Percentiles rank a stretch among this genome's conserved stretches.
Conservation (phyloP, 2,888 invertebrate genomes). For the Eupeodes luniger region DNA sequence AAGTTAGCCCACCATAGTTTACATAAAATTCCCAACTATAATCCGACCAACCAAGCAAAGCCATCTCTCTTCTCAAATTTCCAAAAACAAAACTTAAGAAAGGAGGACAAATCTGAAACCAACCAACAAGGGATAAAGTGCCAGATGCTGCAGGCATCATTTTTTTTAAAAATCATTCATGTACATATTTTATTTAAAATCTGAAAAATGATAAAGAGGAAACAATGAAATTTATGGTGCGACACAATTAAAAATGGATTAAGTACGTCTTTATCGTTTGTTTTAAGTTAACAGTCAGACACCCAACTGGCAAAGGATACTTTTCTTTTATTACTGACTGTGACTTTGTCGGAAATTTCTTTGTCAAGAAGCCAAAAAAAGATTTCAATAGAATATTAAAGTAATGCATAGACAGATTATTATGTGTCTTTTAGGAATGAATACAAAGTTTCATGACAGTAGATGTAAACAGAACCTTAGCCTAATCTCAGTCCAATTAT, state of each 20-base stretch:
- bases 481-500: not conserved
- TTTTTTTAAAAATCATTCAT: not conserved
- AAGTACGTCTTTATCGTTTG: not conserved
- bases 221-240: not conserved
- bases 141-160: not conserved
- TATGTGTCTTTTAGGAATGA: too few relatives aligned
- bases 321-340: not conserved
- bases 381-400: too few relatives aligned
- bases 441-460: too few relatives aligned
- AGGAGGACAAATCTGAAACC: not conserved
- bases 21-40: not conserved
- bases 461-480: not conserved
- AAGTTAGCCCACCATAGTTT: conserved; percentile 57
- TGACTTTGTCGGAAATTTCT: not conserved
- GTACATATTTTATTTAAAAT: not conserved
- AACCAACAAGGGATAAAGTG: not conserved
- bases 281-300: not conserved
- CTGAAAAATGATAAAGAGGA: not conserved
- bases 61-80: conserved; percentile 6
- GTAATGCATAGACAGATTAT: too few relatives aligned
- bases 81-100: not conserved
- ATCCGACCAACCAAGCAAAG: not conserved
- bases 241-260: conserved; percentile 20
- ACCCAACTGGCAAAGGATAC: not conserved
- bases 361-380: not conserved